Base-by-base conservation (phyloP, 2,113 vertebrate genomes). In the Vidua macroura region DNA sequence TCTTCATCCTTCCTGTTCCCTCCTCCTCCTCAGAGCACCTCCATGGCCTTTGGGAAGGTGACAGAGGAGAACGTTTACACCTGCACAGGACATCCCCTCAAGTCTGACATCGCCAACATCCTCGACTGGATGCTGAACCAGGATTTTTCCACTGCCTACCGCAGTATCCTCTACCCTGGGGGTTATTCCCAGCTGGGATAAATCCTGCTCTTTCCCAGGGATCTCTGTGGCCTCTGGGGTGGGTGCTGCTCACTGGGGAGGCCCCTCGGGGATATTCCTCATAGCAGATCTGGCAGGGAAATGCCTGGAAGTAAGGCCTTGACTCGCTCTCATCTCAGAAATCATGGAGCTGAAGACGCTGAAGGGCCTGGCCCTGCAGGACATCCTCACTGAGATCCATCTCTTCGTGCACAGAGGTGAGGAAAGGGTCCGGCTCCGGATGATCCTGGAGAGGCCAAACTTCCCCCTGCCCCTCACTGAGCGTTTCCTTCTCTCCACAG, bases 51-150 rank as follows among this genome's bases (percentile, higher is more conserved):
- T 1, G 98, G 97, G 73, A 99, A 98, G 91, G 99, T 99, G 66
- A 99, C 98, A 0, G 99, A 99, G 93, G 98, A 99, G 94, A 98
- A 97, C 0, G 99, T 99, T 31, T 99, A 99, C 97, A 99, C 98
- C 6, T 99, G 99, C 96, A 99, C 99, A 0, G 99, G 99, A 16
- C 99, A 99, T 55, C 99, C 99, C 0, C 98, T 99, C 68, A 99
- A 98, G 96, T 98, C 99, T 0, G 99, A 99, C 92, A 99, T 99
- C 0, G 98, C 99, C 91, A 99, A 99, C 97, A 99, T 99, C 93
- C 98, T 99, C 2, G 99, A 99, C 96, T 99, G 99, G 99, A 98
- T 99, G 95, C 96, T 99, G 90, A 99, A 99, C 97, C 98, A 98
- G 92, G 99, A 99, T 95, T 99, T 99, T 85, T 99, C 98, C 87